Conservation (phyloP, 2,888 invertebrate species). For the Drosophila meridionalis region DNA sequence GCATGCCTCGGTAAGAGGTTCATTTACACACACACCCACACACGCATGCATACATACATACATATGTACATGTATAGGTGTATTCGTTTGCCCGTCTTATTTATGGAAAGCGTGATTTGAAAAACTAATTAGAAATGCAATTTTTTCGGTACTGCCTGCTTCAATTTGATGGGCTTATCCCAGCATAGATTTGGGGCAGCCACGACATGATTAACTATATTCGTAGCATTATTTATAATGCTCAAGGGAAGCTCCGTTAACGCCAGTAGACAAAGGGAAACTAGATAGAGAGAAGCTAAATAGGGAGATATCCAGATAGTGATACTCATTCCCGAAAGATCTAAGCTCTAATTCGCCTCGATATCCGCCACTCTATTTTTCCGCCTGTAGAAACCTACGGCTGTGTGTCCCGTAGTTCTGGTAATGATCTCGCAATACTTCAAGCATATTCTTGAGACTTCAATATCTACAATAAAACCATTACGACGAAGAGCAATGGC, state of each 20-base stretch:
- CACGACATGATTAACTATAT: not conserved
- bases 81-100: not conserved
- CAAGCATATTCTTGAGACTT: too few relatives aligned
- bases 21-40: not conserved
- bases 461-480: too few relatives aligned
- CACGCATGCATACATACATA: not conserved
- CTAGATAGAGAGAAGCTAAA: not conserved
- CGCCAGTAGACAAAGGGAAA: too few relatives aligned
- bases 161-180: not conserved
- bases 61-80: not conserved
- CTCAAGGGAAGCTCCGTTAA: too few relatives aligned
- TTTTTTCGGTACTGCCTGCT: not conserved
- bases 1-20: not conserved
- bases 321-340: too few relatives aligned
- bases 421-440: too few relatives aligned
- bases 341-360: too few relatives aligned
- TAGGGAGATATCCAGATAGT: too few relatives aligned
- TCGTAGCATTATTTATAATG: not conserved
- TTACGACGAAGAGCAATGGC: too few relatives aligned
- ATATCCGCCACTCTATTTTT: too few relatives aligned
- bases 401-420: too few relatives aligned
- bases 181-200: not conserved
- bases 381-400: too few relatives aligned
- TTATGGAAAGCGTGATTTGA: not conserved
- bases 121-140: not conserved